Conservation (phyloP, 2,888 invertebrate species). For the Eudemis profundana region DNA sequence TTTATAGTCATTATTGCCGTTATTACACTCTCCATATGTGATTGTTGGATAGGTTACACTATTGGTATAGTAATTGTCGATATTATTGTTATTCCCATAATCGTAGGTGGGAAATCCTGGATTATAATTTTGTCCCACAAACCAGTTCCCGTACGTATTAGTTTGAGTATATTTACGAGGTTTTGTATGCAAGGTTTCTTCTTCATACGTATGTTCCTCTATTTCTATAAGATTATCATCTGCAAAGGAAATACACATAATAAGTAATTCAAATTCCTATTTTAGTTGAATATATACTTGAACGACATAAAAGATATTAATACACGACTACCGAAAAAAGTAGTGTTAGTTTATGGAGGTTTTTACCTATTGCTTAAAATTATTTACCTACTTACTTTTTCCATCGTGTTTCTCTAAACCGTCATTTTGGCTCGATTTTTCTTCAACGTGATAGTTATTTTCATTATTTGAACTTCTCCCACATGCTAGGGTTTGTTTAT, state of each 20-base stretch:
- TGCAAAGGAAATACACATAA: background rate
- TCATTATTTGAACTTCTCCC: background rate
- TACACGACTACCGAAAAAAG: too few species aligned
- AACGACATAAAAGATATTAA: too few species aligned
- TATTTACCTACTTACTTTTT: conserved; percentile 10
- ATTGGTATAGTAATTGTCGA: background rate
- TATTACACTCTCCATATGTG: background rate
- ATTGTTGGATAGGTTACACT: background rate
- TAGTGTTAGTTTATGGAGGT: too few species aligned
- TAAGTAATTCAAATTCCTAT: too few species aligned
- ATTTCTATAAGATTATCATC: conserved; percentile 11
- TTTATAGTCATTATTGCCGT: conserved; percentile 3
- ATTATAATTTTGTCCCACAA: conserved; percentile 16
- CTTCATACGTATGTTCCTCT: conserved; percentile 28
- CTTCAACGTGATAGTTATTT: background rate
- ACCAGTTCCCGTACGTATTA: background rate
- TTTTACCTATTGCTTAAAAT: background rate
- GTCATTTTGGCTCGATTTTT: background rate
- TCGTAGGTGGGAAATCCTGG: background rate
- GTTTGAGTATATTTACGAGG: background rate
- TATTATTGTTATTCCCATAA: background rate
- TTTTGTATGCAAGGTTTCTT: background rate
- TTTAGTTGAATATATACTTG: too few species aligned
- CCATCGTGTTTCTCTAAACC: background rate
- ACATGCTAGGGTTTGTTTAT: background rate